Percentiles rank a stretch among this genome's conserved stretches.
Evolutionary conservation across 2,797 vertebrate species (phyloP).

Genomic region (Borostomias antarcticus): DNA sequence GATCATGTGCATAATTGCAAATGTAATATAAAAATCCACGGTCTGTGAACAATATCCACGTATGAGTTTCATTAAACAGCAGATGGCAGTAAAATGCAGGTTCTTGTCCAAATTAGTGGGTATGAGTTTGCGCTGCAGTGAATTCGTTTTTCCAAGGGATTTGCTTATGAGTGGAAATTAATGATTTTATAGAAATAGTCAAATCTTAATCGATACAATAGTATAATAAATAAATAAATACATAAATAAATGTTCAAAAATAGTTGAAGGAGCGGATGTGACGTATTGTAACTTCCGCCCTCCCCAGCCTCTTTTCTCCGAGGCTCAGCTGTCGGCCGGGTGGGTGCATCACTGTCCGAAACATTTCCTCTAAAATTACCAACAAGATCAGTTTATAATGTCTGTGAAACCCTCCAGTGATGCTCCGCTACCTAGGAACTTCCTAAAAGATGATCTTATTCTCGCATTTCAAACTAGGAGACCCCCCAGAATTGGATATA

Average conservation of each 20-base stretch:
- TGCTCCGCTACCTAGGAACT: fast-evolving
- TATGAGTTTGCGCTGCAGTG: neutral
- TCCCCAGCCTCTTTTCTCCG: constrained; percentile 71
- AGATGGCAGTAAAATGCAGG: constrained; percentile 46
- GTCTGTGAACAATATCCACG: neutral
- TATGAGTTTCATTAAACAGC: constrained; percentile 36
- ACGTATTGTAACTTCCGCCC: constrained; percentile 31
- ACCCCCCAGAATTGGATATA: neutral
- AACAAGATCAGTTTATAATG: fast-evolving
- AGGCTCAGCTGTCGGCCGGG: constrained; percentile 69
- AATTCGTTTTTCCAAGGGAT: neutral
- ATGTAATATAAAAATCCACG: too few species aligned
- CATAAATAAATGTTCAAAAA: too few species aligned
- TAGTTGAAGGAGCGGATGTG: constrained; percentile 56
- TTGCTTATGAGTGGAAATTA: neutral
- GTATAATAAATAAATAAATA: too few species aligned
- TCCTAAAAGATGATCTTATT: fast-evolving
- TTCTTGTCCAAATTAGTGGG: neutral
- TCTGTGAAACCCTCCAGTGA: fast-evolving
- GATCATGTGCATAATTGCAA: too few species aligned
- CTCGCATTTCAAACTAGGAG: neutral
- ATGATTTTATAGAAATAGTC: too few species aligned
- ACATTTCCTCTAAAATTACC: neutral
- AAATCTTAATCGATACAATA: too few species aligned
- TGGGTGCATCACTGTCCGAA: constrained; percentile 53